phyloP scores from a whole-genome alignment of 2,888 invertebrate genomes.

The Pherbina coryleti region DNA sequence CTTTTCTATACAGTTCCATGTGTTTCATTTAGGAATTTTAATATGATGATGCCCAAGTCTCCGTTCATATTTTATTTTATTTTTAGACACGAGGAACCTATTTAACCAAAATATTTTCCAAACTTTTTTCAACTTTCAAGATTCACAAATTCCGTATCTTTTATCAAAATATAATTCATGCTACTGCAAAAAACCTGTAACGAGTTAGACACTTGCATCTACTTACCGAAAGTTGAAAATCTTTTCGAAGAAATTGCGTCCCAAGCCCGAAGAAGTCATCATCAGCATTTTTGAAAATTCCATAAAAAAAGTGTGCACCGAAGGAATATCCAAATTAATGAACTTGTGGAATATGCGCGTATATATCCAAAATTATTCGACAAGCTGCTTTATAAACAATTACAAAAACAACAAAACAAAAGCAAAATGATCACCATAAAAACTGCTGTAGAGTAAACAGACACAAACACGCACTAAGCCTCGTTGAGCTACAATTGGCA shows the following conservation, averaged over 20 bases:
- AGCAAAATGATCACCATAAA: not conserved
- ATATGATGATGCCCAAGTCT: too few species aligned
- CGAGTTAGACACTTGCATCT: not conserved
- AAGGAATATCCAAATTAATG: not conserved
- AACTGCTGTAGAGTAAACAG: not conserved
- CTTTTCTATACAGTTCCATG: too few species aligned
- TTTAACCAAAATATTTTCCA: too few species aligned
- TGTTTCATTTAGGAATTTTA: too few species aligned
- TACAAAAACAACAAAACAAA: conserved; percentile 6
- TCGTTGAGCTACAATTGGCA: conserved; percentile 40
- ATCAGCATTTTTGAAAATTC: conserved; percentile 54
- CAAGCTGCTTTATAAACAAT: not conserved
- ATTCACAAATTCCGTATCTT: too few species aligned
- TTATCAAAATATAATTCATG: too few species aligned
- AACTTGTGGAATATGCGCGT: not conserved
- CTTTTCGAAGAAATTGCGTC: conserved; percentile 58
- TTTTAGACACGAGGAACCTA: too few species aligned
- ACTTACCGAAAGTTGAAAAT: conserved; percentile 57
- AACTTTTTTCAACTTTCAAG: too few species aligned
- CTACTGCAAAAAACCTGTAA: not conserved
- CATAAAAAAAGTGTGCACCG: conserved; percentile 45
- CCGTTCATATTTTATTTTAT: too few species aligned
- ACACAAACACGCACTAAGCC: conserved; percentile 37
- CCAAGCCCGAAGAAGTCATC: conserved; percentile 54
- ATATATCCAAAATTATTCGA: not conserved